Evolutionary conservation across 2,113 vertebrate genomes (phyloP), one percentile per base, ranked within the genome.

Genomic region (Passer domesticus): DNA sequence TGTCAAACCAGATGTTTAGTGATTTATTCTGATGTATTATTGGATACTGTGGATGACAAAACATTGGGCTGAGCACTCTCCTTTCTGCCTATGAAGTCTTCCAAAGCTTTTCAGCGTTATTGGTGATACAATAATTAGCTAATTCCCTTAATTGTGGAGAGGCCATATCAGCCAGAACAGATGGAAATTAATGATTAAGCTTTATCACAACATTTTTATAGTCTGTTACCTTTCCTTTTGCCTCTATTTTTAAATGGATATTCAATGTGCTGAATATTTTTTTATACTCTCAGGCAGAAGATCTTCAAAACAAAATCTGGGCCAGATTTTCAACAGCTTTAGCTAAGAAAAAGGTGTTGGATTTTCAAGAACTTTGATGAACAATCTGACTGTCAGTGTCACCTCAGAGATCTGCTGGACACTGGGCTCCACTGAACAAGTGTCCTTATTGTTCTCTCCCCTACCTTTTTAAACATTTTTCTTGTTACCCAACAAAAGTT

Each of bases 1-100:
- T 90, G 88, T 80, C 92, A 96, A 95, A 91, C 70, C 93, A 96
- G 95, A 97, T 97, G 94, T 97, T 94, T 92, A 64, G 69, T 89
- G 88, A 96, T 96, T 95, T 97, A 94, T 92, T 94, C 80, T 83
- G 85, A 93, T 88, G 59, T 74, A 91, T 89, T 86, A 93, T 47
- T 92, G 88, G 83, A 70, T 77, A 83, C 25, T 35, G 44, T 74
- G 83, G 44, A 93, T 86, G 64, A 87, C 87, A 95, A 90, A 95
- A 78, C 69, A 83, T 33, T 53, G 83, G 76, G 63, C 43, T 88
- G 64, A 97, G 50, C 37, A 70, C 68, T 90, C 67, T 87, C 76
- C 59, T 83, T 90, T 78, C 60, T 78, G 90, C 53, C 88, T 89
- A 33, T 79, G 76, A 92, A 95, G 73, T 76, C 49, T 96, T 86